Conservation (phyloP, 2,113 vertebrate genomes). For the Leiothrix lutea region DNA sequence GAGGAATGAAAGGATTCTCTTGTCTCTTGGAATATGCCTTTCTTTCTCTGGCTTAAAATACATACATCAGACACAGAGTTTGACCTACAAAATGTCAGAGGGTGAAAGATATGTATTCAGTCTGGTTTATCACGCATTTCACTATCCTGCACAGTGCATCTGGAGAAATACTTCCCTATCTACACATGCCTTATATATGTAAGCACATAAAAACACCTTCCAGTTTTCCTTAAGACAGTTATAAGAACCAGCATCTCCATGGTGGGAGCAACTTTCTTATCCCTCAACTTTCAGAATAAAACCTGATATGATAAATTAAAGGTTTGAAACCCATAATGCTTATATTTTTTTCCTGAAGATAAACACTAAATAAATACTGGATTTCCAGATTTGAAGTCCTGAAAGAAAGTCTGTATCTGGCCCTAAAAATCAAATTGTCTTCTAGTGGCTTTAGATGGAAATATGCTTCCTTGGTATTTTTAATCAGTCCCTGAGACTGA, state of each 20-base stretch:
- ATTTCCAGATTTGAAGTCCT: background rate
- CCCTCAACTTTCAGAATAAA: background rate
- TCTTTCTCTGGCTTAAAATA: background rate
- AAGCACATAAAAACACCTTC: background rate
- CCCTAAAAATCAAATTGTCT: background rate
- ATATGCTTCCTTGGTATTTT: background rate
- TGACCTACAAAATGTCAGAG: background rate
- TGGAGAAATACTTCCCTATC: background rate
- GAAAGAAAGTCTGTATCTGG: background rate
- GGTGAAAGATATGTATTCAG: background rate
- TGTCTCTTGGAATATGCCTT: background rate
- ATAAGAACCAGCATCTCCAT: background rate
- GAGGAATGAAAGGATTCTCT: background rate
- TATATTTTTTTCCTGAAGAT: background rate
- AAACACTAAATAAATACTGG: background rate
- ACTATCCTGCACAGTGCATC: rapidly evolving
- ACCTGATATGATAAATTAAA: background rate
- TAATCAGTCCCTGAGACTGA: background rate
- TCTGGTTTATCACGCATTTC: background rate
- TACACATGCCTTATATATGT: rapidly evolving
- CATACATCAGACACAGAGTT: background rate
- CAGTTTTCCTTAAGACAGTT: background rate
- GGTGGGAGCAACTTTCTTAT: background rate
- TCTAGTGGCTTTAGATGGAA: background rate
- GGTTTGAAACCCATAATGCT: background rate